Evolutionary conservation across 2,113 vertebrate species (phyloP), one percentile per base, ranked within the genome.

Genomic region (Xenopus laevis): DNA sequence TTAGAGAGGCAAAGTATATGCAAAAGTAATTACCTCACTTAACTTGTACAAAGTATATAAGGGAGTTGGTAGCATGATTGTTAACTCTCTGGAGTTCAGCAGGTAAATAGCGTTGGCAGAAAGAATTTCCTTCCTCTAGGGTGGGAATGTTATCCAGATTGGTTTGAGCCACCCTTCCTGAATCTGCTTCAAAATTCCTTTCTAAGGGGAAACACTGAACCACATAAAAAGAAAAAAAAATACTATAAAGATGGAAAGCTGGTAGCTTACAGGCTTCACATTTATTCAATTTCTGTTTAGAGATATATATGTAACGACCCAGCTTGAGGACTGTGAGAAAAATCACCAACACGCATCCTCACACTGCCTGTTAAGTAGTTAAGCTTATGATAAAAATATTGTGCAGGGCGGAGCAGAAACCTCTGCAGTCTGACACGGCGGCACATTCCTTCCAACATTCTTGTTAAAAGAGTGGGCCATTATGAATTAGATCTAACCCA

Each of bases 101-200:
- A 86, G 86, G 84, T 86, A 86, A 87, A 81, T 75, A 82, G 70
- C 78, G 67, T 78, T 82, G 80, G 77, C 82, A 82, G 82, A 57
- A 27, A 84, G 87, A 85, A 86, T 87, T 88, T 92, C 88, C 86
- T 88, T 86, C 84, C 85, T 84, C 68, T 3, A 0, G 86, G 84
- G 82, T 86, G 83, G 82, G 83, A 83, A 84, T 78, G 78, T 75
- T 68, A 44, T 4, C 0, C 53, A 80, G 68, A 78, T 83, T 74
- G n/a, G 78, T 75, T 68, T 30, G 0, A 0, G 78, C 82, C 82
- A 79, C 81, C 78, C 81, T 83, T 85, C 81, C 84, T 81, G 47
- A 13, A 47, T 11, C 58, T 30, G 50, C 71, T 13, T 23, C 13
- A 50, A 60, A 64, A 74, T 74, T 55, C 53, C 53, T 55, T 55